Evolutionary conservation across 2,888 invertebrate species (phyloP).

Genomic region (Cheilosia vulpina): DNA sequence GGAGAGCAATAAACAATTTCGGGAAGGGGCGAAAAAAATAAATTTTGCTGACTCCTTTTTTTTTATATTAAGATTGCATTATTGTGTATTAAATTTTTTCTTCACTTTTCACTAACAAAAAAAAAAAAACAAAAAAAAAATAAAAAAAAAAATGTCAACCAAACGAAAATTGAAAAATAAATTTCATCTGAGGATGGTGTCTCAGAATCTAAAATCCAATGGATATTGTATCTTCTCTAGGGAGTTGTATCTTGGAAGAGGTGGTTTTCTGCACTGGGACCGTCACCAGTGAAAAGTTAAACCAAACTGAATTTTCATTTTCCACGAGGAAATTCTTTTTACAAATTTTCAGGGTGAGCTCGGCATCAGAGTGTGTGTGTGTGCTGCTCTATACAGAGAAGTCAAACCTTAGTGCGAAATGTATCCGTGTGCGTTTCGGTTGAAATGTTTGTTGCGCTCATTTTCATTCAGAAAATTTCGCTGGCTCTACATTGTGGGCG

Average conservation of each 20-base stretch:
- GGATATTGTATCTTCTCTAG: conserved; percentile 19
- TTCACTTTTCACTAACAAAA: conserved; percentile 6
- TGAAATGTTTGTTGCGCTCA: conserved; percentile 62
- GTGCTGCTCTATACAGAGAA: conserved; percentile 1
- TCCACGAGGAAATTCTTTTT: conserved; percentile 73
- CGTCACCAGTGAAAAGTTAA: conserved; percentile 69
- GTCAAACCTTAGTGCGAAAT: background rate
- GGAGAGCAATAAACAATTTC: conserved; percentile 24
- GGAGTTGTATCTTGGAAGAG: conserved; percentile 22
- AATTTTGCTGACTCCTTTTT: background rate
- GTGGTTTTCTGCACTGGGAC: conserved; percentile 68
- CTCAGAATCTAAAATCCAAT: conserved; percentile 27
- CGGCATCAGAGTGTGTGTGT: conserved; percentile 24
- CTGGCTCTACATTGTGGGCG: conserved; percentile 32
- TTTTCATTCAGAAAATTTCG: conserved; percentile 69
- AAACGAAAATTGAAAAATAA: conserved; percentile 39
- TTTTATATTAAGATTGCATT: background rate
- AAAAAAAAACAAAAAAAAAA: conserved; percentile 9
- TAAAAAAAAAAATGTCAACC: conserved; percentile 39
- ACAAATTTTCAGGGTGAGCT: conserved; percentile 68
- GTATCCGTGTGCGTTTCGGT: background rate
- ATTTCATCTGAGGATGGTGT: conserved; percentile 53
- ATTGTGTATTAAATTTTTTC: background rate
- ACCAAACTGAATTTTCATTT: conserved; percentile 71
- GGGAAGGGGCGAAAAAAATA: background rate